These are phyloP conservation scores for Oxycera nigricornis DNA, from an alignment of 2,888 invertebrate species.

Conservation along the genomic window DNA sequence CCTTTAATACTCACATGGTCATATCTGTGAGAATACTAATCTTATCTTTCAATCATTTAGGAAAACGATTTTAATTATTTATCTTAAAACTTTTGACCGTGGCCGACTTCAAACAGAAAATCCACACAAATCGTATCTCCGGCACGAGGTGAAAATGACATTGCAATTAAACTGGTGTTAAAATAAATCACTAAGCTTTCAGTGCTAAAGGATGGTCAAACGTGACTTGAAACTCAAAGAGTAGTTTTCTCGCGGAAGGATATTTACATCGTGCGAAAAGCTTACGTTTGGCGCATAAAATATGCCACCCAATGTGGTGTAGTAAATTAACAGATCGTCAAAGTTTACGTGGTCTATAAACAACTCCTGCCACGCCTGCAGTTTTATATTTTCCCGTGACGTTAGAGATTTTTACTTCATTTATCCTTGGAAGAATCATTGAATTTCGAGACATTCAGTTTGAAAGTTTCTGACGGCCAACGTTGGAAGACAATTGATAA, in stretches of 20 bases:
- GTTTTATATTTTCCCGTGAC: neutral
- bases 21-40: no score
- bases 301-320: neutral
- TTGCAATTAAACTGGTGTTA: conserved; percentile 28
- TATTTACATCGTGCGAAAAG: neutral
- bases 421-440: neutral
- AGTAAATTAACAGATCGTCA: conserved; percentile 25
- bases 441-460: neutral
- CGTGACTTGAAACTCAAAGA: conserved; percentile 32
- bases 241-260: neutral
- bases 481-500: neutral
- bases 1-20: no score
- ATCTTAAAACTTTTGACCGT: no score
- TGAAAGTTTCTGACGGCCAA: neutral
- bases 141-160: conserved; percentile 17
- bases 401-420: neutral
- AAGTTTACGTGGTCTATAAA: conserved; percentile 28
- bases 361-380: conserved; percentile 3
- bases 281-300: neutral
- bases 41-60: no score
- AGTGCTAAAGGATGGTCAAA: conserved; percentile 24
- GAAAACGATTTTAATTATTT: no score
- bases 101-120: conserved; percentile 4
- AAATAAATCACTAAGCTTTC: conserved; percentile 24
- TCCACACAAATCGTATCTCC: neutral